These are phyloP conservation scores for Yponomeuta cagnagella DNA, from an alignment of 2,888 invertebrate genomes.

Conservation along the genomic window DNA sequence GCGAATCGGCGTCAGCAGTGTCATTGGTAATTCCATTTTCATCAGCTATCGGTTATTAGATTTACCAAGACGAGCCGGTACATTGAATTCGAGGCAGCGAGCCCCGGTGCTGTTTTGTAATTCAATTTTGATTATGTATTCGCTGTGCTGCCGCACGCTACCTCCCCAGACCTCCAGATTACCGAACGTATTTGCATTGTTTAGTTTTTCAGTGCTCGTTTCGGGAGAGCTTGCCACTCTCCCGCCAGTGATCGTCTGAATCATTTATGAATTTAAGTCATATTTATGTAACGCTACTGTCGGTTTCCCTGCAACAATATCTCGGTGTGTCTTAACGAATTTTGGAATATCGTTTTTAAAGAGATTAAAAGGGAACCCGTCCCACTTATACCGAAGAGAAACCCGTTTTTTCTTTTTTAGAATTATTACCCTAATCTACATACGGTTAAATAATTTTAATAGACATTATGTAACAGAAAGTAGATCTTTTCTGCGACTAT, in stretches of 20 bases:
- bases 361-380: no score
- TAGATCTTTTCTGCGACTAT: no score
- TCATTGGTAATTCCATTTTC: not conserved
- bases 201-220: not conserved
- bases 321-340: not conserved
- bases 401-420: no score
- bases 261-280: not conserved
- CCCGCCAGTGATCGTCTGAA: not conserved
- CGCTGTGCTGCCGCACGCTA: not conserved
- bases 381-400: no score
- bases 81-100: not conserved
- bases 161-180: not conserved
- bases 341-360: not conserved
- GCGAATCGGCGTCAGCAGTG: not conserved
- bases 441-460: no score
- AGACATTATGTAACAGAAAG: no score
- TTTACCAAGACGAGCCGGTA: not conserved
- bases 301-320: not conserved
- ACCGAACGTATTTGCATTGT: constrained; percentile 1
- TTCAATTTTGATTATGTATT: constrained; percentile 4
- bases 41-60: not conserved
- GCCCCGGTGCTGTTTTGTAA: not conserved
- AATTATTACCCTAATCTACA: no score
- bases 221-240: not conserved
- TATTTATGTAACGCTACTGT: not conserved